Base-by-base conservation (phyloP, 2,888 invertebrate species). In the Melanophora roralis region DNA sequence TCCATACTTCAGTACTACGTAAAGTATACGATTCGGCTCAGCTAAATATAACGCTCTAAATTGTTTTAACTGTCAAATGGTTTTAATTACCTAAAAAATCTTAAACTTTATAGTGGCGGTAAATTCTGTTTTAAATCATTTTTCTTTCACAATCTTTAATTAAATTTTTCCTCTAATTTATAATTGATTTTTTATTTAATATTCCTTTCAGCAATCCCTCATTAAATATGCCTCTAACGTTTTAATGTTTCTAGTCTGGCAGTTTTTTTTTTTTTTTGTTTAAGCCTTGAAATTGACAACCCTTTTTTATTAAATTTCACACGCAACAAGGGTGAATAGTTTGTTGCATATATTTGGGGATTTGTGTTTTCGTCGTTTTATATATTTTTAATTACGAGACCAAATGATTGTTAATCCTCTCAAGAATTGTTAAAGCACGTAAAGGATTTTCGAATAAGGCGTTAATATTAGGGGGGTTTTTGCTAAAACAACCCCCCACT, bases 171-270 rank as follows among this genome's bases (percentile, higher is more conserved):
- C 16, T 27, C 49, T 12, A 27, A 32, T 27, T 6, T n/a, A 11
- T 9, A n/a, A 69, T 27, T 36, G n/a, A 40, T 60, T 60, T 60
- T 1, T 60, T 38, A 51, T 40, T 43, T 43, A 53, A n/a, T 55
- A 45, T 12, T 34, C 0, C 45, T 55, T 47, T 19, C 7, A 9
- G 32, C 11, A 55, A 55, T 40, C 14, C 53, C 34, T 73, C 38
- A 65, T 73, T 73, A 49, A 73, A 73, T 73, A 73, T 73, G 73
- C 65, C 32, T 47, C n/a, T n/a, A 73, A 73, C 57, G 57, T 65
- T 40, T 45, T 36, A 43, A 27, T 27, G 43, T 55, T 62, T 62
- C 14, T 43, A 34, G 36, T 53, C n/a, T 47, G 16, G 51, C 27
- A 53, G n/a, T 40, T n/a, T 19, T n/a, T 11, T 14, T 32, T 21